A percentile compares a stretch with the other conserved stretches of the same genome.
Conservation (phyloP, 1,140 invertebrate species). For the Nebria ingens region DNA sequence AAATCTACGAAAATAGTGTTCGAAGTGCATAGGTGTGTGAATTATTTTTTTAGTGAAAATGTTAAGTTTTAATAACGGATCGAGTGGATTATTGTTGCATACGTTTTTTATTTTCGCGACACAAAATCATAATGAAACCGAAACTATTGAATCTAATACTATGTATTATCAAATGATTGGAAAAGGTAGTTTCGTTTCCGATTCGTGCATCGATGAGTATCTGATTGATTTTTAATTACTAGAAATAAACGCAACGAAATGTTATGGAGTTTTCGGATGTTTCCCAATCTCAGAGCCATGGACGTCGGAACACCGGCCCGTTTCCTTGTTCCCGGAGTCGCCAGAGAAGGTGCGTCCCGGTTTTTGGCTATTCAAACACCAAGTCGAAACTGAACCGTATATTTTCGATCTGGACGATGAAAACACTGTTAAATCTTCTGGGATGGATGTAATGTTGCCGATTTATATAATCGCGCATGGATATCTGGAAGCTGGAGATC, state of each 20-base stretch:
- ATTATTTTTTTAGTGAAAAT: not conserved
- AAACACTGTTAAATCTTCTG: constrained; percentile 45
- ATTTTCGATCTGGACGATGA: constrained; percentile 52
- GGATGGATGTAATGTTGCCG: constrained; percentile 47
- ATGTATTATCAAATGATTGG: constrained; percentile 28
- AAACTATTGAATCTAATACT: not conserved
- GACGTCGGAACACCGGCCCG: constrained; percentile 62
- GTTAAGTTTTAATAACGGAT: not conserved
- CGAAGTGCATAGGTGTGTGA: not conserved
- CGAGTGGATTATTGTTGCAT: not conserved
- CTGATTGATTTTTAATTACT: constrained; percentile 12
- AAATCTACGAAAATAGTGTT: not conserved
- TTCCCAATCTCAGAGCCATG: constrained; percentile 72
- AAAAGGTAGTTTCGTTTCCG: constrained; percentile 24
- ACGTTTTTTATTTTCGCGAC: not conserved
- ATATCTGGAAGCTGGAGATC: constrained; percentile 71
- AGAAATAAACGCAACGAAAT: constrained; percentile 42
- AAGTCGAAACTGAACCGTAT: constrained; percentile 41
- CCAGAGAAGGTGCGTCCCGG: constrained; percentile 42
- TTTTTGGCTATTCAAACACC: constrained; percentile 42
- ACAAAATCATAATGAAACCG: not conserved
- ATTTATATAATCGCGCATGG: constrained; percentile 75
- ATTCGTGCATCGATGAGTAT: constrained; percentile 3
- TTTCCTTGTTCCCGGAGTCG: constrained; percentile 63
- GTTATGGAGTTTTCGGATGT: constrained; percentile 72